Base-by-base conservation (phyloP, 2,888 invertebrate species). In the Hermodice carunculata region DNA sequence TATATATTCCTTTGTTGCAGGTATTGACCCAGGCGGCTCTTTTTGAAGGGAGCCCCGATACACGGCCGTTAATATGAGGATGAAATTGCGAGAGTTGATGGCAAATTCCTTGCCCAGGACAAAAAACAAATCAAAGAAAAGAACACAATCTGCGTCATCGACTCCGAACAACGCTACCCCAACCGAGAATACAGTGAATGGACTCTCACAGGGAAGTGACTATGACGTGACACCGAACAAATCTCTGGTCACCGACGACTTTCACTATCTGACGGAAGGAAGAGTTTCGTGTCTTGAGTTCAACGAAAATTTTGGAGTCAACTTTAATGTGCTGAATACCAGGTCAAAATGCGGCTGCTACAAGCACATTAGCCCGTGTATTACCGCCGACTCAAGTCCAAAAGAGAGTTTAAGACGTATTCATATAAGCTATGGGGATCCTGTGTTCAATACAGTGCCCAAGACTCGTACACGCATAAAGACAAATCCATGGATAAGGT, bases 51-150 rank as follows among this genome's bases (percentile, higher is more conserved):
- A 57, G 32, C 51, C 28, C 42, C 43, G n/a, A n/a, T n/a, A n/a
- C n/a, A n/a, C n/a, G n/a, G n/a, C n/a, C n/a, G n/a, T n/a, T n/a
- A n/a, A n/a, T 28, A 42, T 57, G 48, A 76, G 64, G 37, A 80
- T 80, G 80, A 80, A 78, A 67, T 74, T 79, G 59, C 71, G 75
- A 51, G 76, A 79, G 34, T 76, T 80, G 53, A 75, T 79, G 59
- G 77, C 74, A 53, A 75, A 77, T 59, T 76, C 79, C 31, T 71
- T 80, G 32, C 79, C 78, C 1, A 73, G 77, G 37, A 72, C 78
- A 6, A 70, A 75, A 48, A 72, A 67, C 44, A 76, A 70, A 56
- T 78, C 78, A 69, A 79, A 78, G 65, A 78, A 80, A 63, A 67
- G 72, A 28, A 37, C 70, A 61, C 56, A 70, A 17, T 37, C 11